phyloP scores from a whole-genome alignment of 2,888 invertebrate genomes.

The Parnassius glacialis region DNA sequence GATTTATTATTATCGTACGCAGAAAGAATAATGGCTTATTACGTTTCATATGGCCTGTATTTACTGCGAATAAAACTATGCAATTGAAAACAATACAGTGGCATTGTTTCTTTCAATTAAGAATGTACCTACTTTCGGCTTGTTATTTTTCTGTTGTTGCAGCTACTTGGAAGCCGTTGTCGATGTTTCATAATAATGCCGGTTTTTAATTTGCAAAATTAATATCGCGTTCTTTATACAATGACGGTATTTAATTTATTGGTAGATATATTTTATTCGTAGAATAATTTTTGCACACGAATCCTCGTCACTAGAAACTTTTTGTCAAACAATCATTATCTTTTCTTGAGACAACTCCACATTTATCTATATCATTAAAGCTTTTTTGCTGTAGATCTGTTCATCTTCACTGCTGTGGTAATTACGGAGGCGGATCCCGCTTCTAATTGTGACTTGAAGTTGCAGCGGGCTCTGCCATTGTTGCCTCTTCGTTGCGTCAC shows the following conservation, averaged over 20 bases:
- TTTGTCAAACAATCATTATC: constrained; percentile 31
- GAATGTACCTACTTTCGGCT: constrained; percentile 32
- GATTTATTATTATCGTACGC: constrained; percentile 31
- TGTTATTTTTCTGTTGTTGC: constrained; percentile 30
- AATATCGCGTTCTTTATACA: background rate
- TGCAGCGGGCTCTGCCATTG: constrained; percentile 59
- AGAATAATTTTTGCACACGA: background rate
- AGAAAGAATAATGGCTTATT: constrained; percentile 31
- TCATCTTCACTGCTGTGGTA: constrained; percentile 47
- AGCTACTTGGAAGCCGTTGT: constrained; percentile 26
- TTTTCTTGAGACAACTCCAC: constrained; percentile 29
- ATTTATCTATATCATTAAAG: constrained; percentile 44
- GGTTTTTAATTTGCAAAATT: constrained; percentile 3
- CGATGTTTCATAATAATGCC: constrained; percentile 8
- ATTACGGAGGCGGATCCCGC: constrained; percentile 48
- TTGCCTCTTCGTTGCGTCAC: constrained; percentile 52
- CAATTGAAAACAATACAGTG: constrained; percentile 40
- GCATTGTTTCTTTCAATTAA: constrained; percentile 35
- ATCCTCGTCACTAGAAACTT: constrained; percentile 37
- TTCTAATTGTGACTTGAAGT: constrained; percentile 50
- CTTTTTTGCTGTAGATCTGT: constrained; percentile 48
- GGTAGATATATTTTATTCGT: background rate
- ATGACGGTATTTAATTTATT: background rate
- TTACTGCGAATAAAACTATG: constrained; percentile 37
- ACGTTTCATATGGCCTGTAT: constrained; percentile 34